These are phyloP conservation scores for Mesaphorura yosii DNA, from an alignment of 1,140 invertebrate species.

Conservation along the genomic window DNA sequence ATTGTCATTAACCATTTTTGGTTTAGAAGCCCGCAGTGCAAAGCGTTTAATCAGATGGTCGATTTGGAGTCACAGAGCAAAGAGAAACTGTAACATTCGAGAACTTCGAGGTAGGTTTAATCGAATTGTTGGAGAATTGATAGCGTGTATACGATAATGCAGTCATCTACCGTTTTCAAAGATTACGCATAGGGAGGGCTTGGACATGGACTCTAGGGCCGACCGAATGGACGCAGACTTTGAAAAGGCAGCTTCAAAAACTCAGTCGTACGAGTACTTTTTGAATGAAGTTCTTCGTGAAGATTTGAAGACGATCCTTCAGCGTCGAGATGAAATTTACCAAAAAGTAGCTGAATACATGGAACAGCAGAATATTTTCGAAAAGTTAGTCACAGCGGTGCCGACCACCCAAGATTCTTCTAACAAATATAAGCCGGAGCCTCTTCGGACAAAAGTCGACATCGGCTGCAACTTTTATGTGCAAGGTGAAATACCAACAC, in stretches of 20 bases:
- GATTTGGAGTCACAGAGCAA: no score
- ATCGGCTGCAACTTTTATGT: conserved; percentile 28
- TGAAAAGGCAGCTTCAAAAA: conserved; percentile 4
- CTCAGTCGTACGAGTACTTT: conserved; percentile 18
- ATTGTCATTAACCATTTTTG: no score
- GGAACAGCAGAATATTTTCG: conserved; percentile 17
- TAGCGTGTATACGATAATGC: no score
- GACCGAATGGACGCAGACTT: background rate
- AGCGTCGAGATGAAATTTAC: conserved; percentile 11
- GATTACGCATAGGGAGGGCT: no score
- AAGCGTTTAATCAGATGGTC: no score
- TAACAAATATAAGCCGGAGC: background rate
- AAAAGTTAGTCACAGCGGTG: conserved; percentile 1
- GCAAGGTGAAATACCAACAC: conserved; percentile 17
- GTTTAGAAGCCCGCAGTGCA: no score
- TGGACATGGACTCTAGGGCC: background rate
- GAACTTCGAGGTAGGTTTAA: no score
- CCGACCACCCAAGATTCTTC: background rate
- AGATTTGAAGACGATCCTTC: conserved; percentile 13
- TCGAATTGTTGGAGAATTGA: no score
- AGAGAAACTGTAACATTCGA: no score
- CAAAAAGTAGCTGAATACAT: conserved; percentile 15
- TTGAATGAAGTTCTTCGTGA: conserved; percentile 21
- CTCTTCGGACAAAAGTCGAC: conserved; percentile 20
- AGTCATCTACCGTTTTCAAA: no score